phyloP scores from a whole-genome alignment of 2,113 vertebrate species.

The Gorsachius goisagi region DNA sequence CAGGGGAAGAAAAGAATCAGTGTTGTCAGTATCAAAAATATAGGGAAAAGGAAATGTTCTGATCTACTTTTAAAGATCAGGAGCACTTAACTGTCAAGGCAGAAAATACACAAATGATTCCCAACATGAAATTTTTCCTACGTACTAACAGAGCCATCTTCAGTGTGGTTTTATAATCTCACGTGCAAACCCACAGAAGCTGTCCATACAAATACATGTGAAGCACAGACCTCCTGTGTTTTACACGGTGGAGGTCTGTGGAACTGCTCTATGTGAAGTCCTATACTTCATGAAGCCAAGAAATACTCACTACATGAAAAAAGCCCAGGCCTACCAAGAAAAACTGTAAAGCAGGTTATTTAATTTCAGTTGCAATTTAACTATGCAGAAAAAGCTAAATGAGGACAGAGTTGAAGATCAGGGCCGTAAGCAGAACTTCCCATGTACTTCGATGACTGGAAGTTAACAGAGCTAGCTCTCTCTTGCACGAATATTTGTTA shows the following conservation, averaged over 20 bases:
- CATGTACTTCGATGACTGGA: neutral
- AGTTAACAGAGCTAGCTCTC: neutral
- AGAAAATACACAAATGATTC: neutral
- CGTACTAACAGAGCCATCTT: neutral
- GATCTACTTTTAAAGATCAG: neutral
- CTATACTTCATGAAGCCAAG: neutral
- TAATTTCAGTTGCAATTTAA: neutral
- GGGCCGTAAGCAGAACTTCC: neutral
- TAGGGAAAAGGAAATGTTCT: neutral
- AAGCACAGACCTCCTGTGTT: neutral
- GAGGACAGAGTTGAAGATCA: neutral
- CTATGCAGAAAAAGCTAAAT: neutral
- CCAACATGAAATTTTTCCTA: neutral
- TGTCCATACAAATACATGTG: neutral
- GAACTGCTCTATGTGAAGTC: neutral
- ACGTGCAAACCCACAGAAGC: neutral
- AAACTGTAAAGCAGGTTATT: neutral
- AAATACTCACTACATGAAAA: neutral
- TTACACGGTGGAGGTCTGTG: neutral
- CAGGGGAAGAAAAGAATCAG: neutral
- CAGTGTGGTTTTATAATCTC: neutral
- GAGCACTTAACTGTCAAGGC: neutral
- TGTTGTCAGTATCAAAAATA: neutral
- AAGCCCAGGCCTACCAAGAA: neutral
- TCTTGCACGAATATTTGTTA: neutral